Evolutionary conservation across 2,113 vertebrate species (phyloP), one percentile per base, ranked within the genome.

Genomic region (Falcunculus frontatus): DNA sequence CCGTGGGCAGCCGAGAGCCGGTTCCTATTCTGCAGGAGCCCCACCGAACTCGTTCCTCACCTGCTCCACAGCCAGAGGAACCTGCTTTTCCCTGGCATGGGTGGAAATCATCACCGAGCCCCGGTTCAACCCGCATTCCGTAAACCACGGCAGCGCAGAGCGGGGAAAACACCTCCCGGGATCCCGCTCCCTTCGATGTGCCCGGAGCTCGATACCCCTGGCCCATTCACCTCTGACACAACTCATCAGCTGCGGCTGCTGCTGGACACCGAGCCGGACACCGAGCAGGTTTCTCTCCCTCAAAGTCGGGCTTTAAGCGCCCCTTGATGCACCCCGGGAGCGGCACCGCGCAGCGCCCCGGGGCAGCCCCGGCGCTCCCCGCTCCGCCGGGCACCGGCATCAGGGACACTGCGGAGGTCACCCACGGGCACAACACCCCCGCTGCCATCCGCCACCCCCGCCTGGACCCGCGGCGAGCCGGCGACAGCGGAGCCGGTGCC

Each of bases 161-260:
- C 29, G 14, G 21, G n/a, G 23, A 6, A 6, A 37, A 12, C 39
- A 4, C 41, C 32, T 35, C 76, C 49, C 4, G 15, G 16, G 35
- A 4, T 2, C 27, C 78, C 50, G 57, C 67, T 57, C 26, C 49
- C 57, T 3, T 0, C 49, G 64, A 13, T 4, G 41, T 1, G 41
- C 67, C 67, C 29, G 13, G 44, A 30, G 75, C 81, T 23, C 26
- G 2, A 1, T 55, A 44, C 2, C 42, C 33, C 35, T 3, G 19
- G 59, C n/a, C 49, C 63, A 2, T 35, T n/a, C 12, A n/a, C 47
- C 59, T 5, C 33, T 0, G 60, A 9, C 0, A 29, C 37, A 6
- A 3, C 59, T 11, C 70, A 12, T 23, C 42, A 16, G 25, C 69
- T 3, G 68, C 39, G 13, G 33, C 73, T 5, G 22, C 26, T 2